phyloP scores from a whole-genome alignment of 2,888 invertebrate species.

The Caenorhabditis wallacei region DNA sequence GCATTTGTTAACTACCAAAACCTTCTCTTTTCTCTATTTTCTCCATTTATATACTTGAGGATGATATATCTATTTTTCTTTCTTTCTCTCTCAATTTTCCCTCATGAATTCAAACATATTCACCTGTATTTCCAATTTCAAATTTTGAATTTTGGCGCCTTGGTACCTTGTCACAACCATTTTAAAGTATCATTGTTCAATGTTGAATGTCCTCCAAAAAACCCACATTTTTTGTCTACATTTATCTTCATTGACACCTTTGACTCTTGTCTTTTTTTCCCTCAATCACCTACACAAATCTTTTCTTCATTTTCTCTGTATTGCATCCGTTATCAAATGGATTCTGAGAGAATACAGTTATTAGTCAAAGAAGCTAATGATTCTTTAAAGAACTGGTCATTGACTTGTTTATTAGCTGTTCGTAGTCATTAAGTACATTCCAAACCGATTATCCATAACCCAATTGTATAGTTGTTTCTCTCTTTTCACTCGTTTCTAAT shows the following conservation, averaged over 20 bases:
- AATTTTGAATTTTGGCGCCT: constrained; percentile 44
- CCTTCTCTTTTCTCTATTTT: neutral
- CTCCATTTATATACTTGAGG: constrained; percentile 7
- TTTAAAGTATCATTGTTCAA: constrained; percentile 36
- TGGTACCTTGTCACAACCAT: constrained; percentile 15
- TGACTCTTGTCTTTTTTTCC: constrained; percentile 11
- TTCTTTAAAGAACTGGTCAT: constrained; percentile 33
- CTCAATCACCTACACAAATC: constrained; percentile 17
- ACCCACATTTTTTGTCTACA: constrained; percentile 44
- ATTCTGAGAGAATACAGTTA: constrained; percentile 43
- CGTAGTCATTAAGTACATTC: constrained; percentile 18
- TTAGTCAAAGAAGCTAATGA: constrained; percentile 14
- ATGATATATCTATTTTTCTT: neutral
- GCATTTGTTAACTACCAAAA: constrained; percentile 18
- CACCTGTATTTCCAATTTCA: constrained; percentile 12
- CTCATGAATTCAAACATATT: too few relatives aligned
- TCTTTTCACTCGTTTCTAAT: constrained; percentile 36
- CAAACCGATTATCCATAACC: constrained; percentile 25
- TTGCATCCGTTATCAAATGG: constrained; percentile 30
- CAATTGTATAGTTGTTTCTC: constrained; percentile 53
- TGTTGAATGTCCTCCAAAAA: constrained; percentile 51
- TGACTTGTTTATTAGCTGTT: constrained; percentile 26
- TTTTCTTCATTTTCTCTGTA: constrained; percentile 7
- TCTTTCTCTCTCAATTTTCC: too few relatives aligned
- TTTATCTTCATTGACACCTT: constrained; percentile 66